phyloP scores from a whole-genome alignment of 2,797 vertebrate genomes.

The Ispidina lecontei region DNA sequence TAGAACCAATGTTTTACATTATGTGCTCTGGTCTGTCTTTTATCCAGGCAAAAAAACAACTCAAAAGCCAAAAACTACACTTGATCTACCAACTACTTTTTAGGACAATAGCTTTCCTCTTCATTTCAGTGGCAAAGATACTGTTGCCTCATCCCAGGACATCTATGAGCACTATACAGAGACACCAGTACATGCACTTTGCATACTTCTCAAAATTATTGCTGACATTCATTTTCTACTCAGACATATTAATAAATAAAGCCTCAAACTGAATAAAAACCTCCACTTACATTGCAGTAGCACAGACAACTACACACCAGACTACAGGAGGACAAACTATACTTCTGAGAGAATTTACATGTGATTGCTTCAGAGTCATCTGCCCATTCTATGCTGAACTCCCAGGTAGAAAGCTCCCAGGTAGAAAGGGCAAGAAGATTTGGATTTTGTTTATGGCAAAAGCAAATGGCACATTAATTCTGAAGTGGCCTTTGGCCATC shows the following conservation, averaged over 20 bases:
- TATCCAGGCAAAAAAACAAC: background rate
- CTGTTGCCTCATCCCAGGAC: background rate
- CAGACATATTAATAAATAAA: background rate
- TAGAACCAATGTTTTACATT: background rate
- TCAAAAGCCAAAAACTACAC: background rate
- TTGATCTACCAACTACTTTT: background rate
- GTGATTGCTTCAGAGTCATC: background rate
- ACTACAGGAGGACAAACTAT: too few species aligned
- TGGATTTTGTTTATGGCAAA: background rate
- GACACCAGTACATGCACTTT: accelerated
- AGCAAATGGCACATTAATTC: background rate
- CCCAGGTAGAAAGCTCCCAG: background rate
- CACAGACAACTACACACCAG: background rate
- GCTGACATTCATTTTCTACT: background rate
- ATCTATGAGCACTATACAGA: background rate
- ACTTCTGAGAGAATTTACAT: background rate
- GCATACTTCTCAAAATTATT: background rate
- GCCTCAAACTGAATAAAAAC: background rate
- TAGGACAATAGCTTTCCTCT: background rate
- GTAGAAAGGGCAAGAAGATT: background rate
- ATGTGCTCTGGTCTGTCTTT: background rate
- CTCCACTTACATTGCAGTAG: accelerated
- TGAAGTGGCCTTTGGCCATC: background rate
- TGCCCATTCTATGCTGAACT: background rate
- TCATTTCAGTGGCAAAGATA: background rate